Evolutionary conservation across 2,888 invertebrate species (phyloP).

Genomic region (Chromoteleia sp.): DNA sequence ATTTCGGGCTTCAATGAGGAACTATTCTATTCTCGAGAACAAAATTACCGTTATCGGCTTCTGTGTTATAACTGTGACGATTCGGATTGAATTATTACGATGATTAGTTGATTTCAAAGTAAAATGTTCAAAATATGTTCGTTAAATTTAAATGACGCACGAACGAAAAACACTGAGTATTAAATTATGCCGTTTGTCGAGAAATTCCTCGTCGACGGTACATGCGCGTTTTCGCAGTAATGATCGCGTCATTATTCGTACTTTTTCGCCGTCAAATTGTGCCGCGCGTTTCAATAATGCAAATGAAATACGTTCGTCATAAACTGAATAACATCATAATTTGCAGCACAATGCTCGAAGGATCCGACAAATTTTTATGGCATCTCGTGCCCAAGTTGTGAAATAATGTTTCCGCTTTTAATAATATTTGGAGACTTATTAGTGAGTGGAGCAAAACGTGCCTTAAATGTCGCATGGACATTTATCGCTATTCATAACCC

Average conservation of each 20-base stretch:
- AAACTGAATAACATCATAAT: conserved; percentile 22
- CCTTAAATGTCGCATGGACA: conserved; percentile 71
- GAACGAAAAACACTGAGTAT: conserved; percentile 3
- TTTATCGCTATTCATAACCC: conserved; percentile 72
- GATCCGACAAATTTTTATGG: conserved; percentile 32
- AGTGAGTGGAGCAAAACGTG: conserved; percentile 54
- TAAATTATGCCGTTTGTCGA: conserved; percentile 17
- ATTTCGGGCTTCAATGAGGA: conserved; percentile 50
- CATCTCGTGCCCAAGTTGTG: neutral
- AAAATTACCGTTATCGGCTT: conserved; percentile 56
- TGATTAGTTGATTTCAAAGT: conserved; percentile 24
- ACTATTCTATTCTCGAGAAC: conserved; percentile 38
- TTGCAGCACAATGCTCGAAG: conserved; percentile 15
- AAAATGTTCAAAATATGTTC: conserved; percentile 22
- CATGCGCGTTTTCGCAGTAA: conserved; percentile 13
- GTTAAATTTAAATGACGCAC: conserved; percentile 13
- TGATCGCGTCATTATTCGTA: conserved; percentile 16
- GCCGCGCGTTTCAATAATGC: conserved; percentile 3
- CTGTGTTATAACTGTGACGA: conserved; percentile 13
- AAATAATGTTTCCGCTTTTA: conserved; percentile 36
- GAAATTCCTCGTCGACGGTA: neutral
- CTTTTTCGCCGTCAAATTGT: conserved; percentile 18
- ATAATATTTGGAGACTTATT: conserved; percentile 50
- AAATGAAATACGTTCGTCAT: conserved; percentile 24
- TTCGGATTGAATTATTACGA: conserved; percentile 24